Conservation (phyloP, 2,113 vertebrate species). For the Vanacampus margaritifer region DNA sequence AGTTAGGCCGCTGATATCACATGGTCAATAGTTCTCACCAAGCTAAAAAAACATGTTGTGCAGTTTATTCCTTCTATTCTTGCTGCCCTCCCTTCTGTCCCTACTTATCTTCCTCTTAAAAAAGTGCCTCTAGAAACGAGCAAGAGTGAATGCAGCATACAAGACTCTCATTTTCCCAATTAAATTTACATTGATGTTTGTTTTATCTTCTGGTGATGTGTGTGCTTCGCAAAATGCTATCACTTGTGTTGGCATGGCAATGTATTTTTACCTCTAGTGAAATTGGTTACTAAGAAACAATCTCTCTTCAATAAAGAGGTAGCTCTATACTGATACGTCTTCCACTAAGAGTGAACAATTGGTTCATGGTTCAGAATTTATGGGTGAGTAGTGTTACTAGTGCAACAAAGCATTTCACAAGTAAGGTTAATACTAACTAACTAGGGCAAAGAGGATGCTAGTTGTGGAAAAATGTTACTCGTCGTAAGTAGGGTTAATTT, state of each 20-base stretch:
- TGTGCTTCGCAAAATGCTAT: neutral
- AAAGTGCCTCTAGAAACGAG: neutral
- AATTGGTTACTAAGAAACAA: neutral
- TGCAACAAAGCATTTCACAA: neutral
- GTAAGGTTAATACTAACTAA: neutral
- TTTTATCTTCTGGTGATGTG: neutral
- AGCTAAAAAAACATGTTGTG: neutral
- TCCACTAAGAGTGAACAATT: neutral
- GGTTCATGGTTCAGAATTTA: neutral
- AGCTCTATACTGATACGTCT: neutral
- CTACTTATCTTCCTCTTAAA: too few species aligned
- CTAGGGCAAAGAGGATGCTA: too few species aligned
- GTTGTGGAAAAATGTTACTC: neutral
- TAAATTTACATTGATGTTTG: neutral
- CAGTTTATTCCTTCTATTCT: neutral
- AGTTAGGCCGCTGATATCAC: too few species aligned
- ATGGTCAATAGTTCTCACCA: too few species aligned
- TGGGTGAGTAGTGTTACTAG: neutral
- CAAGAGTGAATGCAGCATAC: neutral
- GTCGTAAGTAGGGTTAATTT: too few species aligned
- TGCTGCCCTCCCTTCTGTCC: neutral
- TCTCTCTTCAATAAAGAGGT: neutral
- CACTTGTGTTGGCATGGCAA: slow-evolving; percentile 1
- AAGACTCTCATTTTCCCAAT: neutral
- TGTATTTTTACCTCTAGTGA: neutral